Evolutionary conservation across 2,797 vertebrate genomes (phyloP).

Genomic region (Lerista edwardsae): DNA sequence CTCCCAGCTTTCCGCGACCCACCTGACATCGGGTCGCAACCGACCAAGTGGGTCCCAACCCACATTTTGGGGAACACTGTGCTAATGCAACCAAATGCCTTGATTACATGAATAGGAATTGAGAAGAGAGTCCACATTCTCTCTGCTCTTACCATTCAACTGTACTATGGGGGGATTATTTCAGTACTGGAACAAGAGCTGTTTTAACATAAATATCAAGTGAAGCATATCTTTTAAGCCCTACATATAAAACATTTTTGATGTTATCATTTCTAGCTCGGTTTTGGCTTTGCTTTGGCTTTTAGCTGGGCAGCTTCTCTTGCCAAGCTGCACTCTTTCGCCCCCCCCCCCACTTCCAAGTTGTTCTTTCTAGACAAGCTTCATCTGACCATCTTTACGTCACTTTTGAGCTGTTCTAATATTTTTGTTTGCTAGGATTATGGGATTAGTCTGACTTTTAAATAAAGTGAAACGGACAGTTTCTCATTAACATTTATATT

Average conservation of each 20-base stretch:
- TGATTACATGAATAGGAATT: not conserved
- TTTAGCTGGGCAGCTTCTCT: constrained; percentile 33
- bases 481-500: constrained; percentile 83
- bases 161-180: not conserved
- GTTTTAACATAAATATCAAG: not conserved
- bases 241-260: constrained; percentile 6
- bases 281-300: constrained; percentile 31
- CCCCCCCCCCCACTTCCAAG: constrained; percentile 34
- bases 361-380: constrained; percentile 41
- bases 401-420: constrained; percentile 58
- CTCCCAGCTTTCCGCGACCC: too few species aligned
- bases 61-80: too few species aligned
- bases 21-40: too few species aligned
- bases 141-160: not conserved
- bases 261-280: not conserved
- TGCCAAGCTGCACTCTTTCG: not conserved
- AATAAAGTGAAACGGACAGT: constrained; percentile 69
- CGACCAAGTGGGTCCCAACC: too few species aligned
- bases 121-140: not conserved
- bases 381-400: constrained; percentile 61
- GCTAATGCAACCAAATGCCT: constrained; percentile 4
- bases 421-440: constrained; percentile 68
- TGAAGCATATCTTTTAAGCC: not conserved
- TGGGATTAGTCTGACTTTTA: constrained; percentile 69
- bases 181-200: not conserved